Base-by-base conservation (phyloP, 2,797 vertebrate genomes). In the Anas bahamensis region DNA sequence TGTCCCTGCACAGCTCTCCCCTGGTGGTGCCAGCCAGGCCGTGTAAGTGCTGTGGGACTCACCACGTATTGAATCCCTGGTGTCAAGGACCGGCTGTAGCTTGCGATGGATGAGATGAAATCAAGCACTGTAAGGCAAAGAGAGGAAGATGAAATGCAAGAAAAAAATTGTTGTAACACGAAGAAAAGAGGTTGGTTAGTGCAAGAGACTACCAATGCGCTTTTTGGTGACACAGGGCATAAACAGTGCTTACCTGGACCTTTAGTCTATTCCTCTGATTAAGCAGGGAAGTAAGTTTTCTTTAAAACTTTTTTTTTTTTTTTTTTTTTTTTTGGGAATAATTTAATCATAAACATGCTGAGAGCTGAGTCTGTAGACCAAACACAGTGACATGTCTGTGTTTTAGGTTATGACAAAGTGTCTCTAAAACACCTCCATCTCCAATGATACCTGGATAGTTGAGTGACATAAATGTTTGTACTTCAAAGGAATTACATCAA, bases 321-420 rank as follows among this genome's bases (percentile, higher is more conserved):
- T 71, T 18, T 28, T 71, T n/a, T 35, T 71, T 68, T 71, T 17
- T 28, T 78, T 71, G 29, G 66, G 48, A 11, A 28, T 55, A 29
- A 44, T 65, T 84, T 74, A n/a, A 59, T 28, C 22, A 6, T 4
- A 35, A 35, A 9, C 59, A 28, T 64, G 39, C 9, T 21, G 44
- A 41, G 15, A 68, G 7, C 53, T 74, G 48, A 56, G 37, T 33
- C 44, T 39, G 59, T 52, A 3, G 42, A n/a, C 10, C 1, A 8
- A 39, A 35, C 13, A 41, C 41, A 33, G 1, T 15, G 59, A 14
- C 8, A 6, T 2, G 9, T 21, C 55, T 72, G 9, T 42, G 29
- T 7, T 0, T 0, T 3, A 31, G 55, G n/a, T 28, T 29, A 10
- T 33, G 42, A 52, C 17, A 26, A 53, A 31, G 6, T 15, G 4